A percentile compares a stretch with the other conserved stretches of the same genome.
Evolutionary conservation across 30 jellyfish, hydroid and myxozoan species (phyloP).

Genomic region (Sanderia malayensis): DNA sequence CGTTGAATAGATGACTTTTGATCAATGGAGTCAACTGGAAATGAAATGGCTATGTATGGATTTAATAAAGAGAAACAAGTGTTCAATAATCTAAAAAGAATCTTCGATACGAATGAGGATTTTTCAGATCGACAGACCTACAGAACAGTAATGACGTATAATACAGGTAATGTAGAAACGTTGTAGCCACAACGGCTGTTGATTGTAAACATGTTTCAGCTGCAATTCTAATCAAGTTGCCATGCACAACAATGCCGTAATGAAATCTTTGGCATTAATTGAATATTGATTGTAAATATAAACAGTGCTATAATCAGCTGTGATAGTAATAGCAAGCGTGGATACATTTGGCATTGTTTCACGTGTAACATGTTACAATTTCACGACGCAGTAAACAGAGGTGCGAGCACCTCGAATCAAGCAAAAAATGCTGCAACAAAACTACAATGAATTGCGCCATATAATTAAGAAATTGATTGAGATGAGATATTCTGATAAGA

Average conservation of each 20-base stretch:
- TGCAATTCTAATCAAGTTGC: not conserved
- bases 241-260: not conserved
- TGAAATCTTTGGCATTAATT: not conserved
- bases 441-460: too few species aligned
- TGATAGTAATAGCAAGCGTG: not conserved
- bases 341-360: too few species aligned
- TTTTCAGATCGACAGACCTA: slow-evolving; percentile 45
- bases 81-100: slow-evolving; percentile 42
- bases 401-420: too few species aligned
- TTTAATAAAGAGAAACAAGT: slow-evolving; percentile 30
- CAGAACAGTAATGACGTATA: slow-evolving; percentile 59
- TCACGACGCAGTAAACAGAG: too few species aligned
- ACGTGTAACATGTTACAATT: too few species aligned
- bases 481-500: too few species aligned
- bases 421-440: too few species aligned
- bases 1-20: not conserved
- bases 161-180: slow-evolving; percentile 63
- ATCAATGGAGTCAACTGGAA: not conserved
- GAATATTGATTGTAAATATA: not conserved
- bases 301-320: not conserved
- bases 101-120: slow-evolving; percentile 57
- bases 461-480: too few species aligned
- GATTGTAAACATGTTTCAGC: too few species aligned
- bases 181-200: too few species aligned
- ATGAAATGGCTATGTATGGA: not conserved